Base-by-base conservation (phyloP, 2,888 invertebrate genomes). In the Lasioglossum marginatum region DNA sequence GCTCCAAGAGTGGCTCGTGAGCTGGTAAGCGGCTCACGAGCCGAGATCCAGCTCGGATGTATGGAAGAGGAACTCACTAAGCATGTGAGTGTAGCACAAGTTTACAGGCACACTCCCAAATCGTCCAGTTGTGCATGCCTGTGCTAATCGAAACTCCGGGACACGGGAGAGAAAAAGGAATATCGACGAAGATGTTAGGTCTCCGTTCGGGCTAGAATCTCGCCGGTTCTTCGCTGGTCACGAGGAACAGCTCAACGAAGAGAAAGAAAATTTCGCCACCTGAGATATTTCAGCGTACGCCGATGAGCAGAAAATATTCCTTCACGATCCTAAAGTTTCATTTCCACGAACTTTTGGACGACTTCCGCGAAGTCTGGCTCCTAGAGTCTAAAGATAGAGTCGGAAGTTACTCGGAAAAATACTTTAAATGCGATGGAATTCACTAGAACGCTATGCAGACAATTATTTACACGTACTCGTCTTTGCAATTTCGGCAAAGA, bases 171-270 rank as follows among this genome's bases (percentile, higher is more conserved):
- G n/a, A 23, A 16, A n/a, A 34, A 8, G 72, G 34, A 37, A 12
- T 34, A 12, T 43, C 14, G 19, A 72, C n/a, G 57, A 43, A n/a
- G n/a, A n/a, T 27, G 31, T 16, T 40, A n/a, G n/a, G n/a, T 27
- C 14, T 12, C 31, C 16, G 16, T 31, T 27, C 72, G 10, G 19
- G 60, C 48, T 76, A 57, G 75, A 78, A 82, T 87, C 78, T 87
- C 76, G 87, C 81, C 87, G 78, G 52, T 70, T 34, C 0, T 48
- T 70, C 43, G 48, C 68, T 48, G 45, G 16, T 23, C 16, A 43
- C 71, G 52, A 40, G 45, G n/a, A 57, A 48, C 37, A 40, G 31
- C 48, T 12, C 27, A 2, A 34, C 48, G 23, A 14, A 73, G 34
- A 23, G 43, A 73, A 73, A 19, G 8, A 19, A 34, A 45, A 16